Conservation (phyloP, 2,888 invertebrate genomes). For the Dilophus febrilis region DNA sequence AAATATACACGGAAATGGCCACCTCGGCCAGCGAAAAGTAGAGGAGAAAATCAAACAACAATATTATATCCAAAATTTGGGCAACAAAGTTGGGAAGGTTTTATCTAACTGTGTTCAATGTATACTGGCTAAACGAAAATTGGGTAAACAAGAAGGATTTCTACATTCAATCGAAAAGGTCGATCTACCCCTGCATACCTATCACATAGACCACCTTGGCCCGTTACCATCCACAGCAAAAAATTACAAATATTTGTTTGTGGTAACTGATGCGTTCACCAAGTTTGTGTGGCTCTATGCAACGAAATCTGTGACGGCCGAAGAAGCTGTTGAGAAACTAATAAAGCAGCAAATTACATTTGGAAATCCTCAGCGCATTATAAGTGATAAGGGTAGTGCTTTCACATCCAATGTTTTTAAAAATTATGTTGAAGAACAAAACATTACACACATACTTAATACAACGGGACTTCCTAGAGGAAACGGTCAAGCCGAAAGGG, state of each 20-base stretch:
- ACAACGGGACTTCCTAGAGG: constrained; percentile 10
- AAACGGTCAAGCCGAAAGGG: constrained; percentile 10
- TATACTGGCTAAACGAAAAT: not conserved
- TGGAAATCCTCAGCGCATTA: constrained; percentile 9
- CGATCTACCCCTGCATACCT: constrained; percentile 16
- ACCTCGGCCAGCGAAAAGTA: constrained; percentile 17
- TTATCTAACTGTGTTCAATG: no score
- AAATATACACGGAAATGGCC: constrained; percentile 19
- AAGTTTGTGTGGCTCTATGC: constrained; percentile 9
- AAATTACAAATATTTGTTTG: constrained; percentile 7
- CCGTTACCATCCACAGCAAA: constrained; percentile 17
- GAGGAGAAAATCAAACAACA: not conserved
- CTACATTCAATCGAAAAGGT: constrained; percentile 18
- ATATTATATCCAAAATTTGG: constrained; percentile 5
- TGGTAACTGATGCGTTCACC: not conserved
- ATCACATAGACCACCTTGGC: constrained; percentile 21
- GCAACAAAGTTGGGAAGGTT: constrained; percentile 3
- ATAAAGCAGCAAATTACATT: constrained; percentile 3
- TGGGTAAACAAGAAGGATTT: constrained; percentile 17
- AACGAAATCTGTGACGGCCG: constrained; percentile 9
- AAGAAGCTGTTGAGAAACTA: constrained; percentile 8
- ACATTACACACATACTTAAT: constrained; percentile 6
- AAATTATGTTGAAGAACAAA: not conserved
- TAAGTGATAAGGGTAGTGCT: constrained; percentile 10
- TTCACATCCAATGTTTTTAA: constrained; percentile 9